phyloP scores from a whole-genome alignment of 2,888 invertebrate genomes.

The Trisateles emortualis region DNA sequence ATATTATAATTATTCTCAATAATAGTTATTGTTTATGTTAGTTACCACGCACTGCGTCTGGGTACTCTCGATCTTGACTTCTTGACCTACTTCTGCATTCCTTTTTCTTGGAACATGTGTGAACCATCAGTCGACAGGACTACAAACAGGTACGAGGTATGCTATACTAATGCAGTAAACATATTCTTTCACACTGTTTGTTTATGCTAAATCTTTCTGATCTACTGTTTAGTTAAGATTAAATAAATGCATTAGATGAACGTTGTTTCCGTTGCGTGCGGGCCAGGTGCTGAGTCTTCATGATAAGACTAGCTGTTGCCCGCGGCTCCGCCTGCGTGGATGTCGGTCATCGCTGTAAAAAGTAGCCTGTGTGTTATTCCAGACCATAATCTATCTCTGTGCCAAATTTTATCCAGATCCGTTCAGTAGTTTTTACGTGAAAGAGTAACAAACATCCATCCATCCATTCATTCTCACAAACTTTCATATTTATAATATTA shows the following conservation, averaged over 20 bases:
- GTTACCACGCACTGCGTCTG: slow-evolving; percentile 4
- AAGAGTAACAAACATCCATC: no score
- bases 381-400: no score
- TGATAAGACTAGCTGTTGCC: no score
- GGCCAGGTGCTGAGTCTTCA: slow-evolving; percentile 5
- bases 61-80: slow-evolving; percentile 44
- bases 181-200: slow-evolving; percentile 22
- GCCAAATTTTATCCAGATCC: no score
- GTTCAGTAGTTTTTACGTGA: no score
- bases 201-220: slow-evolving; percentile 35
- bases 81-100: slow-evolving; percentile 42
- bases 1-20: not conserved
- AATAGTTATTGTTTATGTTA: slow-evolving; percentile 23
- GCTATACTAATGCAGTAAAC: slow-evolving; percentile 1
- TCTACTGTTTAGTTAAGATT: slow-evolving; percentile 24
- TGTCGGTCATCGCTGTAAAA: no score
- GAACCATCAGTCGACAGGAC: slow-evolving; percentile 13
- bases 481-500: no score
- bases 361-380: no score
- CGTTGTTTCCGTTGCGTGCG: slow-evolving; percentile 8
- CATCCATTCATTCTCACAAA: no score
- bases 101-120: slow-evolving; percentile 8
- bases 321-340: no score
- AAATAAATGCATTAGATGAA: slow-evolving; percentile 17
- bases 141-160: no score